A percentile compares a stretch with the other conserved stretches of the same genome.
Conservation (phyloP, 2,797 vertebrate genomes). For the Sternarchorhynchus goeldii region DNA sequence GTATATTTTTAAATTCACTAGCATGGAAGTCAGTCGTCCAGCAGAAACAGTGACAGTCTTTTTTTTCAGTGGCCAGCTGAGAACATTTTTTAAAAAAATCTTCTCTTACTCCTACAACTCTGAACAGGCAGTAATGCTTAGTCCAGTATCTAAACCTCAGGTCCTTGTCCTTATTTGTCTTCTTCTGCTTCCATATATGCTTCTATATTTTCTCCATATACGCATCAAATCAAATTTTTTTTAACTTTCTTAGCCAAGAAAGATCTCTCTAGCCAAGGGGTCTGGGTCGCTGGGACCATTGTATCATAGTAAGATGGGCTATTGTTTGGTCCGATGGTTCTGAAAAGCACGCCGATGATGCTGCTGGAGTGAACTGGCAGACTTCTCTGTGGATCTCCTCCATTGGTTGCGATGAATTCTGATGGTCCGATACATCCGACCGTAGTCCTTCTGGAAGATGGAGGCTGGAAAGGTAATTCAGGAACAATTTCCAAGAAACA, state of each 20-base stretch:
- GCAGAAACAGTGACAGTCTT: slow-evolving; percentile 48
- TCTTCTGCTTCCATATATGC: slow-evolving; percentile 54
- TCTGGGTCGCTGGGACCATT: slow-evolving; percentile 60
- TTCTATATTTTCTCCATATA: slow-evolving; percentile 1
- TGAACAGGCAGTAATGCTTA: slow-evolving; percentile 72
- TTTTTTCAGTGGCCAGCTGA: slow-evolving; percentile 75
- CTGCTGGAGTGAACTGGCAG: slow-evolving; percentile 67
- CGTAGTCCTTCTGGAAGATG: slow-evolving; percentile 87
- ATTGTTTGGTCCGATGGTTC: slow-evolving; percentile 79
- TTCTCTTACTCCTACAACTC: slow-evolving; percentile 57
- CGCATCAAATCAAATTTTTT: slow-evolving; percentile 42
- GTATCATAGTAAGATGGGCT: slow-evolving; percentile 62
- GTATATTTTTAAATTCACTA: slow-evolving; percentile 47
- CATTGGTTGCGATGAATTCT: slow-evolving; percentile 77
- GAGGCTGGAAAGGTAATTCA: slow-evolving; percentile 81
- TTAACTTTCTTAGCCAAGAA: not conserved
- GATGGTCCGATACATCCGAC: slow-evolving; percentile 85
- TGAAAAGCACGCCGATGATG: slow-evolving; percentile 82
- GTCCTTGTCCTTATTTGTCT: slow-evolving; percentile 57
- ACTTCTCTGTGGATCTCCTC: slow-evolving; percentile 78
- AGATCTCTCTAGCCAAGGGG: slow-evolving; percentile 57
- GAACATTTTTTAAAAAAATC: slow-evolving; percentile 58
- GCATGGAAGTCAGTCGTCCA: slow-evolving; percentile 41
- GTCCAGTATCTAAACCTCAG: slow-evolving; percentile 60
- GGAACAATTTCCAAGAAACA: not conserved